Conservation (phyloP, 1,140 invertebrate species). For the Anastrepha ludens region DNA sequence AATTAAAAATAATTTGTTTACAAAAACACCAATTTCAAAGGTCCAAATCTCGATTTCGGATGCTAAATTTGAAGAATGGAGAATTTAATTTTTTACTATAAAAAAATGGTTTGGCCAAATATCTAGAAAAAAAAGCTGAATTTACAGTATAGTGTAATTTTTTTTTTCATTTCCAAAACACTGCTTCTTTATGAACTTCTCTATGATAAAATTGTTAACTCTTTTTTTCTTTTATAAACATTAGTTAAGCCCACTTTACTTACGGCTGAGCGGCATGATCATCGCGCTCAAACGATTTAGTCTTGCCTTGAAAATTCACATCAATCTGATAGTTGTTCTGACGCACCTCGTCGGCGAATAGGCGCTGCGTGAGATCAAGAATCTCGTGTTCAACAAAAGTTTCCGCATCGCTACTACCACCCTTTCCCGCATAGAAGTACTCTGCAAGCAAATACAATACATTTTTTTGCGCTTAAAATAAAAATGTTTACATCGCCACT, state of each 20-base stretch:
- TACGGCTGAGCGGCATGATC: slow-evolving; percentile 84
- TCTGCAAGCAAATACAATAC: slow-evolving; percentile 18
- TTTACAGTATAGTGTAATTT: no score
- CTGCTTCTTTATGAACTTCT: background rate
- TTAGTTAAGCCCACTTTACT: slow-evolving; percentile 44
- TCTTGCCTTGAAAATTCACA: slow-evolving; percentile 79
- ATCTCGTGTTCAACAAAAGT: slow-evolving; percentile 57
- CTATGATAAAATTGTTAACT: background rate
- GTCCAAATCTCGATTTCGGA: no score
- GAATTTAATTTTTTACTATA: no score
- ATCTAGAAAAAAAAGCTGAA: no score
- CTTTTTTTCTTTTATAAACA: no score
- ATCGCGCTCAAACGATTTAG: slow-evolving; percentile 77
- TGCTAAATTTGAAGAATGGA: no score
- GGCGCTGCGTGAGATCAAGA: slow-evolving; percentile 54
- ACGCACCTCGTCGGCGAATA: slow-evolving; percentile 64
- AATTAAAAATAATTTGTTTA: no score
- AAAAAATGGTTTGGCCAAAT: no score
- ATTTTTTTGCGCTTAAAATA: background rate
- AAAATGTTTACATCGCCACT: slow-evolving; percentile 27
- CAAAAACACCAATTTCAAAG: no score
- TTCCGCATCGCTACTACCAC: background rate
- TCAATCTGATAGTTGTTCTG: slow-evolving; percentile 65
- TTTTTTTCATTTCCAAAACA: no score
- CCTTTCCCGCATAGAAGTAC: slow-evolving; percentile 48